phyloP scores from a whole-genome alignment of 2,888 invertebrate species.

The Morpho achilles region DNA sequence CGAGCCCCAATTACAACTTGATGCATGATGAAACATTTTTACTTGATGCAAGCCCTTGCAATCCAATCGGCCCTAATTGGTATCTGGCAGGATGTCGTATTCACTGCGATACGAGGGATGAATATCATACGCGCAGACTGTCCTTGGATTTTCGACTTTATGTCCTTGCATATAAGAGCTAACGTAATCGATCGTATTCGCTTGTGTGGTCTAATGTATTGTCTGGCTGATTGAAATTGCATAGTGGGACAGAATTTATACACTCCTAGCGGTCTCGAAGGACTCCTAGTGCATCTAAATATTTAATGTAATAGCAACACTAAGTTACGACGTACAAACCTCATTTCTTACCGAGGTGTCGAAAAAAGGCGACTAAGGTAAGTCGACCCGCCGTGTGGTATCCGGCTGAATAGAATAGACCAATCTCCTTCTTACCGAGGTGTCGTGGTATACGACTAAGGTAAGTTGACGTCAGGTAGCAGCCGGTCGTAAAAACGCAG shows the following conservation, averaged over 20 bases:
- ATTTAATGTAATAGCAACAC: too few relatives aligned
- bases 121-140: slow-evolving; percentile 37
- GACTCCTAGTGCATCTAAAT: too few relatives aligned
- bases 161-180: slow-evolving; percentile 9
- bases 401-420: too few relatives aligned
- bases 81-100: slow-evolving; percentile 62
- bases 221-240: slow-evolving; percentile 45
- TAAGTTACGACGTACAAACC: too few relatives aligned
- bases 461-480: too few relatives aligned
- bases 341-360: too few relatives aligned
- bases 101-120: slow-evolving; percentile 52
- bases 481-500: too few relatives aligned
- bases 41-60: slow-evolving; percentile 14
- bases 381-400: too few relatives aligned
- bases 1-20: neutral
- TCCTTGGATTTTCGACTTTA: slow-evolving; percentile 15
- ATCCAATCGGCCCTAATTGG: slow-evolving; percentile 43
- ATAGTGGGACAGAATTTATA: slow-evolving; percentile 25
- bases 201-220: slow-evolving; percentile 25
- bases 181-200: slow-evolving; percentile 2
- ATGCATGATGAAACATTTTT: slow-evolving; percentile 11
- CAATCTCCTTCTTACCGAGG: too few relatives aligned
- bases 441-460: too few relatives aligned
- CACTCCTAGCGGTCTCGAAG: too few relatives aligned
- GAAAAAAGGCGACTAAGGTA: too few relatives aligned